A percentile compares a stretch with the other conserved stretches of the same genome.
These are phyloP conservation scores for Bungarus multicinctus DNA, from an alignment of 2,113 vertebrate genomes.

Conservation along the genomic window DNA sequence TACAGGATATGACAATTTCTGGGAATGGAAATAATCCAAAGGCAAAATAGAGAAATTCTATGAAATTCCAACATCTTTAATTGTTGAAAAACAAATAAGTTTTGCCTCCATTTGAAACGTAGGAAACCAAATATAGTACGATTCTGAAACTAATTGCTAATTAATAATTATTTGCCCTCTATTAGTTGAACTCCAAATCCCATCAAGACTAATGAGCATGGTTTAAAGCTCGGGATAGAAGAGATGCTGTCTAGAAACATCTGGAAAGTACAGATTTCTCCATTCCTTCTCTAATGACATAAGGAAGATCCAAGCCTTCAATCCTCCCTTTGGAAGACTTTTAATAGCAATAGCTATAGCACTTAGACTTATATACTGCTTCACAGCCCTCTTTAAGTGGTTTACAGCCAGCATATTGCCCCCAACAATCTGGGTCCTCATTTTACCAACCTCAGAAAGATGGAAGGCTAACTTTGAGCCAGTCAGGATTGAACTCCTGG, in stretches of 20 bases:
- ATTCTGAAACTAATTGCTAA: neutral
- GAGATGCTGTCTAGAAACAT: neutral
- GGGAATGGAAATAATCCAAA: slow-evolving; percentile 6
- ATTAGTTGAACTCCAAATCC: neutral
- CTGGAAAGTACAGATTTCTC: neutral
- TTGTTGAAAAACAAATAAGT: neutral
- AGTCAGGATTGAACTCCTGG: neutral
- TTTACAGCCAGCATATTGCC: neutral
- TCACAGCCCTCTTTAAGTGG: neutral
- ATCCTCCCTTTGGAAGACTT: neutral
- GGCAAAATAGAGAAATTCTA: neutral
- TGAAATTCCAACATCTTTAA: neutral
- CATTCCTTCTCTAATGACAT: neutral
- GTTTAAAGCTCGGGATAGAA: neutral
- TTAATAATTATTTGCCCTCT: neutral
- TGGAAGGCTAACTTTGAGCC: neutral
- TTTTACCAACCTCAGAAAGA: neutral
- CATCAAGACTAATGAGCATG: neutral
- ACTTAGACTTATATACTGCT: neutral
- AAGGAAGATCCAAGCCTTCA: neutral
- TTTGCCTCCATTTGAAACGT: neutral
- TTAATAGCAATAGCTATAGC: neutral
- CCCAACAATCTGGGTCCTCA: neutral
- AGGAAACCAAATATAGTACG: neutral
- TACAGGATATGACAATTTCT: slow-evolving; percentile 21